A percentile compares a stretch with the other conserved stretches of the same genome.
Evolutionary conservation across 1,140 invertebrate species (phyloP).

Genomic region (Euura lappo): DNA sequence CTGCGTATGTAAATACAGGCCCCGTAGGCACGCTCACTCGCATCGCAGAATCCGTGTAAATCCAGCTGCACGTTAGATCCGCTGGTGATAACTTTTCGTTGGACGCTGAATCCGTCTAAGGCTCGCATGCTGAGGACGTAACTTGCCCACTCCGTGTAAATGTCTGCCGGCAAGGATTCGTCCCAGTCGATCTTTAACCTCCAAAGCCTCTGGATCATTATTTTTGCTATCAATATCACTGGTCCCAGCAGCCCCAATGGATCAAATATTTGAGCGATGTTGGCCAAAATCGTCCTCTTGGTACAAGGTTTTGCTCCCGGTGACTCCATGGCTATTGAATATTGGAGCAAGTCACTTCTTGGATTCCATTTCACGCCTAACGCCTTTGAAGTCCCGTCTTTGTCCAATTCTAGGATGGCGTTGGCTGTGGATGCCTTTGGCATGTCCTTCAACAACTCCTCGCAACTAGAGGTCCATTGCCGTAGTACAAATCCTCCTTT

Average conservation of each 20-base stretch:
- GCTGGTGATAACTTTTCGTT: neutral
- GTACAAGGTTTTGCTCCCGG: constrained; percentile 12
- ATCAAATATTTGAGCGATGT: constrained; percentile 44
- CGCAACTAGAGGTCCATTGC: constrained; percentile 45
- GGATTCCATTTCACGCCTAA: constrained; percentile 43
- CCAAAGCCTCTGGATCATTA: constrained; percentile 46
- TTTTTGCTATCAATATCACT: constrained; percentile 39
- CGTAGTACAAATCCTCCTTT: constrained; percentile 35
- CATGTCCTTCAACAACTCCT: constrained; percentile 28
- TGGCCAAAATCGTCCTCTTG: constrained; percentile 40
- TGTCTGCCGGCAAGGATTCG: constrained; percentile 23
- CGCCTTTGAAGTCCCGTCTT: constrained; percentile 29
- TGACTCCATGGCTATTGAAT: neutral
- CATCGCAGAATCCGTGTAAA: constrained; percentile 40
- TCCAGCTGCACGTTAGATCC: constrained; percentile 13
- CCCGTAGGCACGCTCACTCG: constrained; percentile 31
- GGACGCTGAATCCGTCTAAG: constrained; percentile 14
- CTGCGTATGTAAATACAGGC: constrained; percentile 25
- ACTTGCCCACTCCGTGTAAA: constrained; percentile 28
- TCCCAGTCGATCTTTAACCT: constrained; percentile 42
- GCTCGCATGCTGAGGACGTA: constrained; percentile 5
- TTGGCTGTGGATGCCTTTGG: neutral
- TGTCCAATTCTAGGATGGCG: constrained; percentile 18
- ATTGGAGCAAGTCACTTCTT: constrained; percentile 24
- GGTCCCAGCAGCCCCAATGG: constrained; percentile 44